Evolutionary conservation across 30 jellyfish, hydroid and myxozoan species (phyloP), one percentile per base, ranked within the genome.

Genomic region (Mastigias papua): DNA sequence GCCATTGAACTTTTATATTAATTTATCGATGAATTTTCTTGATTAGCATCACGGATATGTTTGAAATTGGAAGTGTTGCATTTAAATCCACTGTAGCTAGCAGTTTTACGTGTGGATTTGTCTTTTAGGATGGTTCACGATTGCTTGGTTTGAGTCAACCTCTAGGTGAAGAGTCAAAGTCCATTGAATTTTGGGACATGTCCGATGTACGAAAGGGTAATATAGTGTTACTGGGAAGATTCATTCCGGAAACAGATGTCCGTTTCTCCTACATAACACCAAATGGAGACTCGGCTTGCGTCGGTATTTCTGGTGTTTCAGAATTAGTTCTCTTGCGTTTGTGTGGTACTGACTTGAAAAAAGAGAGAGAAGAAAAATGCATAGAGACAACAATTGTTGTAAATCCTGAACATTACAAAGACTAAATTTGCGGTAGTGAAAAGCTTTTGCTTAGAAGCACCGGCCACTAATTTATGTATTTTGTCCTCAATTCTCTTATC

Each of bases 221-320:
- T 27, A 17, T 92, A 29, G 51, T 6, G 34, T 37, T 29, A 60
- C 42, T 84, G 0, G 98, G 94, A 15, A 35, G 63, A 34, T 80
- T 92, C 86, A 64, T 86, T 37, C 98, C 98, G 10, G 98, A 92
- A 46, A 81, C 95, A 29, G 97, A 80, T 72, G 61, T 73, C 28
- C 86, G 98, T 33, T 86, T 92, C 77, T 19, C 66, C 21, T 32
- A 86, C 68, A 11, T 92, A 34, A 42, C 90, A 1, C 83, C 68
- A 23, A 81, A 87, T 71, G 97, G 95, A 11, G 51, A 69, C n/a
- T 32, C 70, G 10, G 89, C 71, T 15, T 23, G 66, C 16, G 79
- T 73, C 19, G 97, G 93, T 1, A 89, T 89, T 34, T 77, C 97
- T 21, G 87, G 87, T 22, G 62, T 58, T 19, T 68, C 34, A 29